Evolutionary conservation across 1,140 invertebrate species (phyloP), one percentile per base, ranked within the genome.

Genomic region (Lepidurus packardi): DNA sequence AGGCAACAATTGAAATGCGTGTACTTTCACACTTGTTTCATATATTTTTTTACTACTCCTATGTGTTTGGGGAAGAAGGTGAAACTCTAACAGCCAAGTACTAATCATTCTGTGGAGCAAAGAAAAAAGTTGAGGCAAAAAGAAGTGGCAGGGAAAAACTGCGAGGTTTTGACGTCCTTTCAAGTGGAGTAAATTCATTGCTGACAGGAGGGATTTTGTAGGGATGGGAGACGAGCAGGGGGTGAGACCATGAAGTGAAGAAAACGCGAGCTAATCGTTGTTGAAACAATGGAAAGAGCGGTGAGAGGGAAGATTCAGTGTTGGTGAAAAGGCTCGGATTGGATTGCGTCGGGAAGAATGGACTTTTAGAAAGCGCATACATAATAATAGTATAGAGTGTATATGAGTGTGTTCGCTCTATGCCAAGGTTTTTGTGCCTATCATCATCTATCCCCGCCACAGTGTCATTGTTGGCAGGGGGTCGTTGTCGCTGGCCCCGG

Each of bases 401-500:
- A 34, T 13, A 65, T 65, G 21, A n/a, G 53, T 65, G 21, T 65
- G 53, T 65, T 65, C 53, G 53, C 16, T 65, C 16, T 65, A 65
- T n/a, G 53, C 53, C 53, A 65, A 65, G 53, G 53, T 65, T 65
- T 65, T 65, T 65, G 53, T 65, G 53, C 53, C 53, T 65, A 65
- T 65, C 53, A 65, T 65, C 53, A 65, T 65, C 53, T 65, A 65
- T 65, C 53, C 53, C 53, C 53, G 53, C 53, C 53, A 65, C 53
- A 65, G 53, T 65, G 53, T 65, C 53, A 65, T 65, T 65, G 53
- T 65, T 65, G 53, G 53, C 53, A 65, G 53, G 53, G 53, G 53
- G 53, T 65, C 53, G 53, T 65, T 65, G 53, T 65, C 53, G 53
- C 53, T 65, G 53, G 53, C 53, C 53, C 53, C 53, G 53, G 53